phyloP scores from a whole-genome alignment of 2,888 invertebrate genomes.

The Apamea epomidion region DNA sequence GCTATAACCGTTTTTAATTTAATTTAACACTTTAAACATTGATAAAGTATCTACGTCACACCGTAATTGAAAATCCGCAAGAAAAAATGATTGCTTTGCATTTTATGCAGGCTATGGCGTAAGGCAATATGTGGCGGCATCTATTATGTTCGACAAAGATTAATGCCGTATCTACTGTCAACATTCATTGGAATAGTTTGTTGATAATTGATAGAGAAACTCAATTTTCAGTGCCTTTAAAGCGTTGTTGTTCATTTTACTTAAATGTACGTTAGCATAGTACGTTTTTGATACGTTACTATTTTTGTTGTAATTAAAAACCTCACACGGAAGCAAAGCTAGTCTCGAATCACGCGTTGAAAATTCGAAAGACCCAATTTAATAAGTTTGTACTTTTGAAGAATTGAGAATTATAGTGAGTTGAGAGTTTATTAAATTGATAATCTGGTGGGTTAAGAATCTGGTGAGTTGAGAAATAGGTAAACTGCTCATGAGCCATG shows the following conservation, averaged over 20 bases:
- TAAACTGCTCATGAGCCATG: no score
- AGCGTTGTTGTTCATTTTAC: not conserved
- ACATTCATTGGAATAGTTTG: slow-evolving; percentile 16
- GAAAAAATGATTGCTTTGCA: slow-evolving; percentile 11
- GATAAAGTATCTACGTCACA: not conserved
- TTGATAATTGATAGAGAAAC: slow-evolving; percentile 12
- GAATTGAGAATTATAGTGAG: no score
- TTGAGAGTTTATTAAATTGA: no score
- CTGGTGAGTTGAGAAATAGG: no score
- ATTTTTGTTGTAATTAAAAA: not conserved
- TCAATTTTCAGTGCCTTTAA: not conserved
- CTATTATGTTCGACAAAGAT: slow-evolving; percentile 38
- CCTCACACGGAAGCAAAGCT: not conserved
- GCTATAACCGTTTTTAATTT: not conserved
- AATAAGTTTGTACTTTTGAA: no score
- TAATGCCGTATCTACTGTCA: slow-evolving; percentile 40
- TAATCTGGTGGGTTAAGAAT: no score
- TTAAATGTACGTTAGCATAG: not conserved
- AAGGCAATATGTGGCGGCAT: slow-evolving; percentile 31
- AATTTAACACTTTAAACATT: not conserved
- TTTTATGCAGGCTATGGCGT: not conserved
- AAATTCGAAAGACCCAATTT: not conserved
- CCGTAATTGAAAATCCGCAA: not conserved
- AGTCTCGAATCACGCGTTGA: not conserved
- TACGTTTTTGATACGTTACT: not conserved